Percentiles rank a stretch among this genome's conserved stretches.
These are phyloP conservation scores for Anas flavirostris DNA, from an alignment of 2,797 vertebrate genomes.

Conservation along the genomic window DNA sequence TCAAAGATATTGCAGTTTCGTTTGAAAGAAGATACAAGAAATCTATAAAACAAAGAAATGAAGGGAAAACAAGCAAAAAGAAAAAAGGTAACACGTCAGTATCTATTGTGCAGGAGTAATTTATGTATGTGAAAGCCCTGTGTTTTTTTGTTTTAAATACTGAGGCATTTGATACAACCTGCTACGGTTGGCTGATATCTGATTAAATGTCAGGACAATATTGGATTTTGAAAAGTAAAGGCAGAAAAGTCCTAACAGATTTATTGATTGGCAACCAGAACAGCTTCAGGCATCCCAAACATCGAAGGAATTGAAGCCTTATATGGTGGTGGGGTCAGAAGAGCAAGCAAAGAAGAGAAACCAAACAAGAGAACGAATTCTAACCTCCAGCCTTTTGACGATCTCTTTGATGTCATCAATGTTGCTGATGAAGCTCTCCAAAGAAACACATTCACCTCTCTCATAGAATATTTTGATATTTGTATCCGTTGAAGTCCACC, in stretches of 20 bases:
- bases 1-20: background rate
- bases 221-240: background rate
- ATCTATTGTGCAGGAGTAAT: background rate
- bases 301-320: background rate
- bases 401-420: slow-evolving; percentile 95
- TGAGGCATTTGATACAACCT: background rate
- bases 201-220: background rate
- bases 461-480: slow-evolving; percentile 97
- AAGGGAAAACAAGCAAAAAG: background rate
- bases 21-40: slow-evolving; percentile 35
- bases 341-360: slow-evolving; percentile 7
- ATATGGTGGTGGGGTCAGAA: rapidly evolving
- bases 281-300: background rate
- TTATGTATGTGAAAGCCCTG: background rate
- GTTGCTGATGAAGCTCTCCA: slow-evolving; percentile 92
- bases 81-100: background rate
- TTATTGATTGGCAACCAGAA: background rate
- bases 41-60: background rate
- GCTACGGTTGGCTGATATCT: background rate
- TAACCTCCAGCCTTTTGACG: slow-evolving; percentile 95
- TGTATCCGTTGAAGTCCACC: slow-evolving; percentile 93
- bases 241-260: background rate
- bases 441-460: slow-evolving; percentile 91
- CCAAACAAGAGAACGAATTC: slow-evolving; percentile 57
- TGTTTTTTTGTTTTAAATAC: background rate